Conservation (phyloP, 1,140 invertebrate genomes). For the Armadillidium nasatum region DNA sequence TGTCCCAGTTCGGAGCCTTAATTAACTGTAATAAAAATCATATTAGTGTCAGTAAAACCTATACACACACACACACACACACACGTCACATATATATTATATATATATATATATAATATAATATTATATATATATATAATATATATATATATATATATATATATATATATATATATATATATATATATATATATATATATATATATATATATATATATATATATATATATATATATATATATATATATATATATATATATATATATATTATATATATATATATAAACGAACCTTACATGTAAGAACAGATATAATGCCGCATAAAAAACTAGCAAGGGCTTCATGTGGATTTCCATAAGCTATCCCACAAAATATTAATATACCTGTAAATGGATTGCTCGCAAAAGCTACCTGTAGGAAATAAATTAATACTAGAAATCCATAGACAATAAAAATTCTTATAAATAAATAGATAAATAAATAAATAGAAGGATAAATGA, state of each 20-base stretch:
- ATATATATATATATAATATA: constrained; percentile 4
- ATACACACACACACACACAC: no score
- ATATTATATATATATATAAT: not conserved
- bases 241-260: not conserved
- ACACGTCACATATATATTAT: no score
- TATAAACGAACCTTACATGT: constrained; percentile 4
- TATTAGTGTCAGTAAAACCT: no score
- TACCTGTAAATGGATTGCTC: not conserved
- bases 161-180: not conserved
- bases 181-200: not conserved
- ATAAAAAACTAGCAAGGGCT: not conserved
- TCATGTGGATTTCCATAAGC: not conserved
- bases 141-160: constrained; percentile 1
- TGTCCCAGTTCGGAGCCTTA: constrained; percentile 26
- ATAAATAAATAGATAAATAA: no score
- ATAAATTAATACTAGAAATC: no score
- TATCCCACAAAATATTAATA: not conserved
- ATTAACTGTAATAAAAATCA: constrained; percentile 27
- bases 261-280: not conserved
- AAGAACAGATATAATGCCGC: not conserved
- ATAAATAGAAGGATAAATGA: no score
- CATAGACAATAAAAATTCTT: no score
- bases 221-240: not conserved
- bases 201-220: not conserved
- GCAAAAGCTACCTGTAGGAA: not conserved